A percentile compares a stretch with the other conserved stretches of the same genome.
phyloP scores from a whole-genome alignment of 64 coral and sea anemone genomes.

The Montipora cactus region DNA sequence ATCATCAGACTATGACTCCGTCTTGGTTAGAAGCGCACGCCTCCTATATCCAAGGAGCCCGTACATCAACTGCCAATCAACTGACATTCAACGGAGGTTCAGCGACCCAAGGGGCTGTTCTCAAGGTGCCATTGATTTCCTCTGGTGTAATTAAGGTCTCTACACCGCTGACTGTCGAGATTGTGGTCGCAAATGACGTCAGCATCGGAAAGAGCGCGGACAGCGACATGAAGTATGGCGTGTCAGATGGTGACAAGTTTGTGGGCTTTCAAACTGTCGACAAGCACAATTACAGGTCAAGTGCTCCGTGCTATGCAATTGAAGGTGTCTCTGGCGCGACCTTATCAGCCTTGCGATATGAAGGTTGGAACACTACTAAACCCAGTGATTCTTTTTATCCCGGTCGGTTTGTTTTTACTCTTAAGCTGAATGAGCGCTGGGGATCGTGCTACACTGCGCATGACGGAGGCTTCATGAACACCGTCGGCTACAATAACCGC shows the following conservation, averaged over 20 bases:
- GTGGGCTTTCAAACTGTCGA: not conserved
- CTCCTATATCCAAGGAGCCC: not conserved
- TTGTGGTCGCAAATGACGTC: constrained; percentile 42
- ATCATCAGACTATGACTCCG: not conserved
- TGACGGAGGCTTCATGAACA: constrained; percentile 3
- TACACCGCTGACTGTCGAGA: constrained; percentile 37
- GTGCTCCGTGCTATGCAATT: not conserved
- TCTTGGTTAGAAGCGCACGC: constrained; percentile 9
- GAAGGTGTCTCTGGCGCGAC: not conserved
- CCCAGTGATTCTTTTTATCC: constrained; percentile 9
- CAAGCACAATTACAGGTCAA: not conserved
- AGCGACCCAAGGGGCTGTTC: not conserved
- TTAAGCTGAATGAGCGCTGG: constrained; percentile 38
- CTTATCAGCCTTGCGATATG: rapidly evolving
- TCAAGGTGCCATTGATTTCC: constrained; percentile 4
- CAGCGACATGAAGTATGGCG: constrained; percentile 47
- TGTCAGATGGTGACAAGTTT: constrained; percentile 33
- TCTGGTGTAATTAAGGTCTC: constrained; percentile 6
- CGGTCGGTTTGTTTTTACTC: constrained; percentile 32
- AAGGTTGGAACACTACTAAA: not conserved
- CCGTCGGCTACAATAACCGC: constrained; percentile 11
- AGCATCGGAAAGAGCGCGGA: constrained; percentile 9
- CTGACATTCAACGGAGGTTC: constrained; percentile 20
- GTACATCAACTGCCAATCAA: not conserved
- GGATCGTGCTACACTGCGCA: constrained; percentile 39